Evolutionary conservation across 2,113 vertebrate species (phyloP), one percentile per base, ranked within the genome.

Genomic region (Felis chaus): DNA sequence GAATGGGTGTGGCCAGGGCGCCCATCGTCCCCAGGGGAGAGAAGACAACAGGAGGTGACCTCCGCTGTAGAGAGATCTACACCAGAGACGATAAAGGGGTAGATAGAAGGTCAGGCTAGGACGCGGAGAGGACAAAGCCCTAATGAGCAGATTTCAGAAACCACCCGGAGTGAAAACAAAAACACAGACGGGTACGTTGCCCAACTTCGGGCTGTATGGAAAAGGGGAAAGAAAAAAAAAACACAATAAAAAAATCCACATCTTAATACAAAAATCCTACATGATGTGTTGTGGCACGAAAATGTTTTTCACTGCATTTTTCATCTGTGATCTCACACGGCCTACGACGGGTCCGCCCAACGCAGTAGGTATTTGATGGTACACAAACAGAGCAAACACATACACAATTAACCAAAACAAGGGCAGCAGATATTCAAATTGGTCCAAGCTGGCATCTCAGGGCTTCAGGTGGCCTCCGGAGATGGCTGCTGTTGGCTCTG

Each of bases 221-320:
- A 97, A 97, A 96, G 89, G 55, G 27, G 21, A 45, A 45, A 45
- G 45, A 45, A 45, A 45, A 45, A 45, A 45, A 45, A 85, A 89
- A 85, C 88, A 95, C 93, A 98, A 98, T 98, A 98, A 98, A 98
- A 99, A 98, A 99, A 98, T 98, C 98, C 98, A 98, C 98, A 98
- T 98, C 99, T 99, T 99, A 99, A 99, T 98, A 98, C 98, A 99
- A 99, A 98, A 99, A 99, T 99, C 99, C 99, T 98, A 99, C 99
- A 98, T 98, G 99, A 99, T 99, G 99, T 99, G 99, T 99, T 97
- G 99, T 92, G 99, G 99, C 99, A 99, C 95, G 99, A 99, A 99
- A 98, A 99, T 99, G 99, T 99, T 99, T 99, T 99, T 99, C 99
- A 99, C 98, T 99, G 99, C 99, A 99, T 99, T 99, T 99, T 99